Conservation (phyloP, 2,113 vertebrate genomes). For the Rattus norvegicus region DNA sequence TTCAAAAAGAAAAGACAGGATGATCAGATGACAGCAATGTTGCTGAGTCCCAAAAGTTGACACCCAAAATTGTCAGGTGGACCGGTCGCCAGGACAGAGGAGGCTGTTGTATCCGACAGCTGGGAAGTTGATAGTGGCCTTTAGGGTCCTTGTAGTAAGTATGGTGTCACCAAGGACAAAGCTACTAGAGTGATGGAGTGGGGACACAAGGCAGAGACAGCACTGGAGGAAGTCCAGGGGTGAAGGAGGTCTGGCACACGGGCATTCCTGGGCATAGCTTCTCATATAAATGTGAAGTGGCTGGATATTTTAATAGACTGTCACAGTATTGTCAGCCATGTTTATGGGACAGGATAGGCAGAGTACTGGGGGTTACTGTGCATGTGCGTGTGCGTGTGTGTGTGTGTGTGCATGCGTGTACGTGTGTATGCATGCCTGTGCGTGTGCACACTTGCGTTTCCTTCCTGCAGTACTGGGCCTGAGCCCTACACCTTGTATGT, state of each 20-base stretch:
- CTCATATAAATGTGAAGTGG: background rate
- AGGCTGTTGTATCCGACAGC: background rate
- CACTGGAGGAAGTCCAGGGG: background rate
- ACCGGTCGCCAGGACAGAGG: background rate
- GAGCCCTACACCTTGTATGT: background rate
- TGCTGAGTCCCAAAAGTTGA: background rate
- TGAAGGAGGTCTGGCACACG: background rate
- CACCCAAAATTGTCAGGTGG: background rate
- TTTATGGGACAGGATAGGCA: background rate
- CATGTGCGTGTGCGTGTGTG: background rate
- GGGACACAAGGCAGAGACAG: background rate
- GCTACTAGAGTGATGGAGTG: fast-evolving
- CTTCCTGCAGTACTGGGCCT: background rate
- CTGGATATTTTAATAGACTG: background rate
- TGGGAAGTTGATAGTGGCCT: background rate
- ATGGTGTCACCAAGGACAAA: background rate
- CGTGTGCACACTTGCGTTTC: background rate
- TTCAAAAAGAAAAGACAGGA: background rate
- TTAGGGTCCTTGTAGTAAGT: background rate
- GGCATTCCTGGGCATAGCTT: background rate
- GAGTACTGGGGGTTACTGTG: background rate
- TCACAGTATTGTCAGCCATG: background rate
- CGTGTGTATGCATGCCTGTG: background rate
- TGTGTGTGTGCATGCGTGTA: background rate
- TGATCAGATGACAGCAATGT: background rate